A percentile compares a stretch with the other conserved stretches of the same genome.
phyloP scores from a whole-genome alignment of 2,113 vertebrate species.

The Cygnus buccinator region DNA sequence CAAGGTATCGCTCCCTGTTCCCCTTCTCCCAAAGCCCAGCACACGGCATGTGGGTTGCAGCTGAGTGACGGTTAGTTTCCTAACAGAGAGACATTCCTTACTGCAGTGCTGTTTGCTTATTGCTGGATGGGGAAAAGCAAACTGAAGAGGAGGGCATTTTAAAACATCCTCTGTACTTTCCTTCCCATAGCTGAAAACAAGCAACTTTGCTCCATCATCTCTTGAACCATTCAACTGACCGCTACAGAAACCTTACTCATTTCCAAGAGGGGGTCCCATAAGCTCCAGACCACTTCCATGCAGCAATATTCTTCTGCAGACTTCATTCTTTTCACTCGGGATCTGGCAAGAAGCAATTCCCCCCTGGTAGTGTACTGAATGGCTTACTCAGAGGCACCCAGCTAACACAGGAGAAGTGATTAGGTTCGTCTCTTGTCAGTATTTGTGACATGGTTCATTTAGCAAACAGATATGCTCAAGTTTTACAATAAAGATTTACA shows the following conservation, averaged over 20 bases:
- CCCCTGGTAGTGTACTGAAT: background rate
- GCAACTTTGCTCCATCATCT: background rate
- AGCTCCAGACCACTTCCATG: background rate
- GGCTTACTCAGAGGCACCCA: background rate
- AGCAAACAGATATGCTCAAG: background rate
- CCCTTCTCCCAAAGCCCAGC: background rate
- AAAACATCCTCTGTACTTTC: background rate
- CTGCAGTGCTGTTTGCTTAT: background rate
- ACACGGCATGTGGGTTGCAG: background rate
- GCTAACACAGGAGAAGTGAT: background rate
- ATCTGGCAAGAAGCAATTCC: background rate
- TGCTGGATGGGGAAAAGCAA: background rate
- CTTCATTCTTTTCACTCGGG: background rate
- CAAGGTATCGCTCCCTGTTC: rapidly evolving
- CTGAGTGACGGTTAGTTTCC: background rate
- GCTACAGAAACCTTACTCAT: rapidly evolving
- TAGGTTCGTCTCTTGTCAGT: background rate
- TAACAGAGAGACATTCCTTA: background rate
- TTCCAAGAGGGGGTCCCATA: background rate
- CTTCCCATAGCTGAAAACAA: background rate
- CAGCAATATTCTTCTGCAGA: background rate
- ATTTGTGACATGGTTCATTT: background rate
- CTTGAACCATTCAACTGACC: background rate
- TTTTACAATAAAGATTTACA: background rate
- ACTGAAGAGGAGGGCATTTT: background rate